A percentile compares a stretch with the other conserved stretches of the same genome.
These are phyloP conservation scores for Drosophila greeni DNA, from an alignment of 2,888 invertebrate species.

Conservation along the genomic window DNA sequence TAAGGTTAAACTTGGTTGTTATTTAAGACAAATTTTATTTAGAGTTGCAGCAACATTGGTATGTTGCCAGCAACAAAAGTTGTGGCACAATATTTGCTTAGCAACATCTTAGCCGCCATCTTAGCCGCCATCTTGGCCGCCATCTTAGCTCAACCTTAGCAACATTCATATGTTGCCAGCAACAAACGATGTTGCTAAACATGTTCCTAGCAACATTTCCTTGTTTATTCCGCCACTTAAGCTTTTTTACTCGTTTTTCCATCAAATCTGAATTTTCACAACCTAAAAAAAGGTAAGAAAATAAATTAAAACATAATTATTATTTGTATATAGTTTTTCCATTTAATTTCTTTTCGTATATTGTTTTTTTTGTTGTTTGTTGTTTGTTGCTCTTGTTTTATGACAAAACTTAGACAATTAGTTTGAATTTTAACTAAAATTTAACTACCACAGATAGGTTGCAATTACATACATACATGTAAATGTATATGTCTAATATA, in stretches of 20 bases:
- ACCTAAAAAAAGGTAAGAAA: not conserved
- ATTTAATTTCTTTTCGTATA: conserved; percentile 70
- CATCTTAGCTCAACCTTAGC: not conserved
- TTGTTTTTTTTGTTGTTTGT: conserved; percentile 42
- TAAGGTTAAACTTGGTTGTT: not conserved
- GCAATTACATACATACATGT: conserved; percentile 71
- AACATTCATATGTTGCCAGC: not conserved
- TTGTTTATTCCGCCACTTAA: fast-evolving
- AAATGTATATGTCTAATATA: conserved; percentile 45
- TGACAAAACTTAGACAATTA: conserved; percentile 68
- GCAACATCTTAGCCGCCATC: too few species aligned
- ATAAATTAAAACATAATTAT: conserved; percentile 7
- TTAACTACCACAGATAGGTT: conserved; percentile 79
- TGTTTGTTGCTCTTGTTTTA: conserved; percentile 41
- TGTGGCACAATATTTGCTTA: not conserved
- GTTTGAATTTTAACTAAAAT: conserved; percentile 77
- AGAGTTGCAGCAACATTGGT: not conserved
- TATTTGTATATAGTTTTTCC: conserved; percentile 64
- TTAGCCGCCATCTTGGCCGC: too few species aligned
- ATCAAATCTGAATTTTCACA: not conserved
- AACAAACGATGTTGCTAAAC: not conserved
- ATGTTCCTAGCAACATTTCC: not conserved
- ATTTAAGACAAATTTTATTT: not conserved
- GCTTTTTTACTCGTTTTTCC: not conserved
- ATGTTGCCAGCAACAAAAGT: not conserved